A percentile compares a stretch with the other conserved stretches of the same genome.
These are phyloP conservation scores for Periparus ater DNA, from an alignment of 2,797 vertebrate genomes.

Conservation along the genomic window DNA sequence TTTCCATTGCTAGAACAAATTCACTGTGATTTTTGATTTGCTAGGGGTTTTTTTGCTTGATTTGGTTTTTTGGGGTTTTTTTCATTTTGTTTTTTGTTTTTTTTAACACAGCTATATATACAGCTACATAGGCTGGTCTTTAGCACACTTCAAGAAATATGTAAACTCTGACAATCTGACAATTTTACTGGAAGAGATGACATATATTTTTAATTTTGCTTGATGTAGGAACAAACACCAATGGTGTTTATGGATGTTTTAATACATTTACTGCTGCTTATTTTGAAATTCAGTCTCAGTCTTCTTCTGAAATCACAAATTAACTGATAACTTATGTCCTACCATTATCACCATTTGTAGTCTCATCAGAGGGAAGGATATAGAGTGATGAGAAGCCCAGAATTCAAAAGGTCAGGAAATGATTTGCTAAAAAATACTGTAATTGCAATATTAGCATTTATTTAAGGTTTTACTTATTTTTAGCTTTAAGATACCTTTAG, in stretches of 20 bases:
- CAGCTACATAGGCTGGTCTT: neutral
- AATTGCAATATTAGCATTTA: neutral
- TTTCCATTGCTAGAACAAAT: neutral
- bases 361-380: neutral
- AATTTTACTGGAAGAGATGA: neutral
- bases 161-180: neutral
- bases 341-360: neutral
- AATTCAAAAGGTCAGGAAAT: neutral
- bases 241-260: neutral
- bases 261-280: neutral
- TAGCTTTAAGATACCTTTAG: neutral
- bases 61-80: too few relatives aligned
- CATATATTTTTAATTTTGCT: neutral
- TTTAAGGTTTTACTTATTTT: neutral
- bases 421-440: neutral
- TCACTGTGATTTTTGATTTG: neutral
- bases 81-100: neutral
- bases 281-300: neutral
- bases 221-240: neutral
- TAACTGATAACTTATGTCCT: neutral
- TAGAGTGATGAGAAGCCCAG: neutral
- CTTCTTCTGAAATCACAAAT: neutral
- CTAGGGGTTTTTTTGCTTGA: rapidly evolving
- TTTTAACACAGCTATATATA: neutral
- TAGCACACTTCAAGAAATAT: neutral